phyloP scores from a whole-genome alignment of 2,888 invertebrate genomes.

The Sinhomidia bicolor region DNA sequence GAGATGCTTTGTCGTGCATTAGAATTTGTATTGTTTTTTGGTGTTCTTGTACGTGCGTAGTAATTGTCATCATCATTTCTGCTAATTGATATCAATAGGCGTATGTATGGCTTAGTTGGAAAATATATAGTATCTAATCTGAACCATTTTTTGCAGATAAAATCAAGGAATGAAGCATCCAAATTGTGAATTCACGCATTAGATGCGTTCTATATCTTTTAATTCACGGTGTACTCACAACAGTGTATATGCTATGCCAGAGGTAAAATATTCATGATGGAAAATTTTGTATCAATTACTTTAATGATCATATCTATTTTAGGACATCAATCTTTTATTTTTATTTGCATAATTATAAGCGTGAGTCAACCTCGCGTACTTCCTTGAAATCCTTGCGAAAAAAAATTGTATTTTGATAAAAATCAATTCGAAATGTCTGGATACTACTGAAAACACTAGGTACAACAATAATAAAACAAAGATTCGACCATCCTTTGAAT shows the following conservation, averaged over 20 bases:
- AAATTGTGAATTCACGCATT: neutral
- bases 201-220: neutral
- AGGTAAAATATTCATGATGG: conserved; percentile 8
- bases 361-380: neutral
- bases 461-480: no score
- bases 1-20: no score
- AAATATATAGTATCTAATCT: no score
- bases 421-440: no score
- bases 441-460: no score
- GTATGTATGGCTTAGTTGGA: no score
- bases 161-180: no score
- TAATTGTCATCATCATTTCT: neutral
- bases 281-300: neutral
- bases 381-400: neutral
- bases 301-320: neutral
- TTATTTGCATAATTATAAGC: neutral
- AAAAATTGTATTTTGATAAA: no score
- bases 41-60: no score
- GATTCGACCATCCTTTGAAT: no score
- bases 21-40: no score
- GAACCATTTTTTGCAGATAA: conserved; percentile 2
- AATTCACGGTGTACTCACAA: neutral
- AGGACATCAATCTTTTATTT: neutral
- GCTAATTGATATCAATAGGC: no score
- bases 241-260: neutral